phyloP scores from a whole-genome alignment of 2,888 invertebrate species.

The Cylindroiulus punctatus region DNA sequence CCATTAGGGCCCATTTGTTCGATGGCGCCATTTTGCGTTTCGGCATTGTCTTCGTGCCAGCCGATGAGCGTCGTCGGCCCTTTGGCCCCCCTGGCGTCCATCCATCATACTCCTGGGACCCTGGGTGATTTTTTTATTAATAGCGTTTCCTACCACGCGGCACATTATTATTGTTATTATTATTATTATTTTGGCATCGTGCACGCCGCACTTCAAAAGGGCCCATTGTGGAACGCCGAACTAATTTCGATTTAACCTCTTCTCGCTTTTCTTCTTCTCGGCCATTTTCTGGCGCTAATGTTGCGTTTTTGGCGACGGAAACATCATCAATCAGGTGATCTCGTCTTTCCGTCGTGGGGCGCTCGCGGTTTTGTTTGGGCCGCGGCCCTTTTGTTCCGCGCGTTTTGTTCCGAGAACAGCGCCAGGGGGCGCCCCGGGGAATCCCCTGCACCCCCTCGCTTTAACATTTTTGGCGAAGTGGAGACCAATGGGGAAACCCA shows the following conservation, averaged over 20 bases:
- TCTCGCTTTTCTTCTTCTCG: not conserved
- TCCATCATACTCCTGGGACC: constrained; percentile 17
- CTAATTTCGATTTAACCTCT: constrained; percentile 30
- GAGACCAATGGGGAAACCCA: too few species aligned
- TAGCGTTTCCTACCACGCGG: not conserved
- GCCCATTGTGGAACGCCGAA: constrained; percentile 31
- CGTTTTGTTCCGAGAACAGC: not conserved
- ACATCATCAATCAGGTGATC: constrained; percentile 41
- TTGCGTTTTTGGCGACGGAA: constrained; percentile 1
- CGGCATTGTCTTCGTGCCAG: not conserved
- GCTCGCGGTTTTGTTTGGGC: constrained; percentile 29
- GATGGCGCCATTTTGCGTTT: not conserved
- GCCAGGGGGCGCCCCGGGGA: constrained; percentile 2
- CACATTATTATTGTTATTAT: constrained; percentile 13
- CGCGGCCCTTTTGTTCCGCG: constrained; percentile 20
- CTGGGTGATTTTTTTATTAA: constrained; percentile 5
- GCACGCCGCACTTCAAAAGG: constrained; percentile 2
- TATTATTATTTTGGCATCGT: constrained; percentile 9
- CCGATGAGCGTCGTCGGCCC: not conserved
- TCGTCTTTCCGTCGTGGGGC: not conserved
- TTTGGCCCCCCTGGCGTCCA: not conserved
- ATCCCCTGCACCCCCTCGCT: not conserved
- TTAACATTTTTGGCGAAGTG: too few species aligned
- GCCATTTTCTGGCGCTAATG: not conserved
- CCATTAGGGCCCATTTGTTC: constrained; percentile 10